Evolutionary conservation across 2,797 vertebrate species (phyloP).

Genomic region (Cryptoprocta ferox): DNA sequence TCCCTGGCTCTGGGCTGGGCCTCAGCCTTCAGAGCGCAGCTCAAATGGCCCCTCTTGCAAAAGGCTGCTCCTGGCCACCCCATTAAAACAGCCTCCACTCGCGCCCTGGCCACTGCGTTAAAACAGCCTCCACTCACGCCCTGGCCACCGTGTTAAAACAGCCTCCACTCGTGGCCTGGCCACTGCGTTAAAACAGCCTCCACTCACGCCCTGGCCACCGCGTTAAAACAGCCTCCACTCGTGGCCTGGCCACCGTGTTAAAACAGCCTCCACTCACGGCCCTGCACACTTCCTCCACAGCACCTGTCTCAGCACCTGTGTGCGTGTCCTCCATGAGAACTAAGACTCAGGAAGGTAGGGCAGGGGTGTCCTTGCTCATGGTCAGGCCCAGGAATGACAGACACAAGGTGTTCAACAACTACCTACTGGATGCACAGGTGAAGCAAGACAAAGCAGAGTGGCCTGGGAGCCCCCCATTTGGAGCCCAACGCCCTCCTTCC

Average conservation of each 20-base stretch:
- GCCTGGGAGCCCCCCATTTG: too few species aligned
- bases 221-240: not conserved
- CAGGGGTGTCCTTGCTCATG: rapidly evolving
- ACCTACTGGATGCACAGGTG: not conserved
- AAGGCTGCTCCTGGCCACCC: not conserved
- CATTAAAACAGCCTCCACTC: not conserved
- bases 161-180: not conserved
- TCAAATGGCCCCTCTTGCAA: not conserved
- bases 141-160: not conserved
- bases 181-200: too few species aligned
- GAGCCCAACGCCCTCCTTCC: not conserved
- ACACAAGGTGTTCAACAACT: not conserved
- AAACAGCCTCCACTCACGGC: too few species aligned
- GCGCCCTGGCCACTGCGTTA: too few species aligned
- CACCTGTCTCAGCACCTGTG: too few species aligned
- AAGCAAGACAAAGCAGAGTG: not conserved
- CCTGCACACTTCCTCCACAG: rapidly evolving
- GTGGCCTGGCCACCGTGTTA: too few species aligned
- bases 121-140: too few species aligned
- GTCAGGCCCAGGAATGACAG: not conserved
- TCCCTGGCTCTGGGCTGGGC: not conserved
- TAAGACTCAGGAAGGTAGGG: not conserved
- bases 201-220: too few species aligned
- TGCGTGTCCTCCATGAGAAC: not conserved
- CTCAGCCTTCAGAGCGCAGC: not conserved